Percentiles rank a stretch among this genome's conserved stretches.
Evolutionary conservation across 2,888 invertebrate genomes (phyloP).

Genomic region (Belgica antarctica): DNA sequence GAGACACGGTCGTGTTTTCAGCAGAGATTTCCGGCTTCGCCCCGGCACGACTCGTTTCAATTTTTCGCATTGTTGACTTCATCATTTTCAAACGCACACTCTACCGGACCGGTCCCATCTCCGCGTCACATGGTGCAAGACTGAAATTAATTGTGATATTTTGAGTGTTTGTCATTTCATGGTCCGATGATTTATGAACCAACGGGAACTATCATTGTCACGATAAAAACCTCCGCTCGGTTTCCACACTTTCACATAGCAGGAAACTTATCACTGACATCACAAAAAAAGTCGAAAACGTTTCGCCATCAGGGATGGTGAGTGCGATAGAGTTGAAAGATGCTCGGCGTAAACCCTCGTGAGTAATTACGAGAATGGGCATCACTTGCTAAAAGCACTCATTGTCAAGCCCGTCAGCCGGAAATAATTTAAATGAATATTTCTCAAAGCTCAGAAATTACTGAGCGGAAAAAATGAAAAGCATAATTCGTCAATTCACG

Average conservation of each 20-base stretch:
- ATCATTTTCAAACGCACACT: constrained; percentile 1
- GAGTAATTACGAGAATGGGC: not conserved
- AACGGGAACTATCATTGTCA: constrained; percentile 11
- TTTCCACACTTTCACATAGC: no score
- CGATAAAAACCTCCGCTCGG: not conserved
- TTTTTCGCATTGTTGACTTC: constrained; percentile 17
- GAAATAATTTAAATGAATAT: not conserved
- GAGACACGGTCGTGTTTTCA: not conserved
- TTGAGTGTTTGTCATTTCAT: constrained; percentile 35
- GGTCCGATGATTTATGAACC: constrained; percentile 22
- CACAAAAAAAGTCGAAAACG: no score
- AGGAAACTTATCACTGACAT: not conserved
- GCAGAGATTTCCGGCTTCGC: not conserved
- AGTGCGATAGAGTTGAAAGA: no score
- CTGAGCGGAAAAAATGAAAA: no score
- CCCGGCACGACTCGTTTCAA: constrained; percentile 16
- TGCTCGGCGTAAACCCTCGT: not conserved
- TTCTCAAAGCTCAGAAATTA: not conserved
- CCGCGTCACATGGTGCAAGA: not conserved
- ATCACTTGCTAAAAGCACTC: not conserved
- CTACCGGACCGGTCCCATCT: constrained; percentile 2
- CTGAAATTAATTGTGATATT: constrained; percentile 33
- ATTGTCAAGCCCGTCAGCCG: not conserved
- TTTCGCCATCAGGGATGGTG: not conserved
- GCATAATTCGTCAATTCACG: not conserved